phyloP scores from a whole-genome alignment of 2,797 vertebrate species.

The Anguilla pacifica region DNA sequence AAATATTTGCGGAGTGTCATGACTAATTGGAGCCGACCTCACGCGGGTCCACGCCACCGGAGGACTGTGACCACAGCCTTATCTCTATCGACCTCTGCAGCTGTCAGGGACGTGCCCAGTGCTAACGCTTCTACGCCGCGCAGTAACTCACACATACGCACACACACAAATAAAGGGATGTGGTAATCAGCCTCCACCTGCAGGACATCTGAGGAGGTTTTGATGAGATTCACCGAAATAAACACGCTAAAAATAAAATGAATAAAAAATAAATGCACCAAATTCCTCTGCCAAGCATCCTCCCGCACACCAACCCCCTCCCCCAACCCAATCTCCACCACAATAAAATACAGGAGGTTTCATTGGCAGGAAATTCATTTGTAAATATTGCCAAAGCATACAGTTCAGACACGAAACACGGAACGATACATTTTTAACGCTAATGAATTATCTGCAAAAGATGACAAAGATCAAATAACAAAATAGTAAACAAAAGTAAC shows the following conservation, averaged over 20 bases:
- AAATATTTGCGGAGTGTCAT: conserved; percentile 41
- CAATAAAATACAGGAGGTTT: neutral
- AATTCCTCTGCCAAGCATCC: neutral
- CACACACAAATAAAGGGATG: neutral
- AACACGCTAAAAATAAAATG: neutral
- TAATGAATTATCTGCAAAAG: neutral
- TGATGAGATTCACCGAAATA: neutral
- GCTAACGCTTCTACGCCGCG: conserved; percentile 48
- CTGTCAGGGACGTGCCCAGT: conserved; percentile 47
- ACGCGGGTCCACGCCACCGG: conserved; percentile 42
- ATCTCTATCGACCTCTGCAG: conserved; percentile 48
- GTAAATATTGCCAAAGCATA: neutral
- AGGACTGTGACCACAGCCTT: conserved; percentile 52
- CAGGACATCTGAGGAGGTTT: neutral
- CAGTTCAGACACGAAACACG: neutral
- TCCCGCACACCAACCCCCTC: neutral
- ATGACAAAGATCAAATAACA: neutral
- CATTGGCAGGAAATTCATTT: neutral
- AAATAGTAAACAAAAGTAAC: neutral
- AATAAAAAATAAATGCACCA: neutral
- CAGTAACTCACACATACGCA: conserved; percentile 40
- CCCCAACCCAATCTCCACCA: neutral
- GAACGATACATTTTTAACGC: neutral
- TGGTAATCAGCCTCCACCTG: neutral
- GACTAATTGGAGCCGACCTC: conserved; percentile 54